A percentile compares a stretch with the other conserved stretches of the same genome.
phyloP scores from a whole-genome alignment of 2,797 vertebrate species.

The Bradypus variegatus region DNA sequence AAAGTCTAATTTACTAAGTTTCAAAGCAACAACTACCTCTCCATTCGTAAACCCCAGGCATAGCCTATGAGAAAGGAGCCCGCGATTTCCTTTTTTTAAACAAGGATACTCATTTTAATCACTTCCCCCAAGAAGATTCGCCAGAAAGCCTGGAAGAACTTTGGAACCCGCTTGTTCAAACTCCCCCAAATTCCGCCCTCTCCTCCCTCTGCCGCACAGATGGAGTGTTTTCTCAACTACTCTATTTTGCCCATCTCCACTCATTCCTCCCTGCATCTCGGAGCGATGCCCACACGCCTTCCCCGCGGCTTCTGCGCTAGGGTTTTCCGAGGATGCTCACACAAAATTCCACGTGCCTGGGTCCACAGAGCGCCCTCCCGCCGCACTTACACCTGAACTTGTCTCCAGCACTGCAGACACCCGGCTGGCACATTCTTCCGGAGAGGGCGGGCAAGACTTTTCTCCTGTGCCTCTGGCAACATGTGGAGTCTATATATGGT shows the following conservation, averaged over 20 bases:
- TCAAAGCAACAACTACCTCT: slow-evolving; percentile 42
- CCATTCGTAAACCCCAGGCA: background rate
- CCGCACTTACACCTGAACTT: slow-evolving; percentile 66
- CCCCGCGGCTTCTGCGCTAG: background rate
- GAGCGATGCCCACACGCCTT: slow-evolving; percentile 12
- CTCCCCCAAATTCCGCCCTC: slow-evolving; percentile 18
- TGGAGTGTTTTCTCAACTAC: background rate
- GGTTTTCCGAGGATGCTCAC: background rate
- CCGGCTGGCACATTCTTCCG: slow-evolving; percentile 53
- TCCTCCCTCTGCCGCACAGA: background rate
- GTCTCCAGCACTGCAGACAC: slow-evolving; percentile 63
- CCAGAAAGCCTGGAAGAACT: background rate
- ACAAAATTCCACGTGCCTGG: slow-evolving; percentile 35
- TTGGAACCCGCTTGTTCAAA: background rate
- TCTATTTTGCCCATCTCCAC: background rate
- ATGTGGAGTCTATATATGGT: slow-evolving; percentile 56
- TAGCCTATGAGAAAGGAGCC: slow-evolving; percentile 22
- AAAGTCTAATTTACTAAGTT: slow-evolving; percentile 53
- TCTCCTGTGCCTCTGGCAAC: slow-evolving; percentile 47
- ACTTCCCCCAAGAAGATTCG: background rate
- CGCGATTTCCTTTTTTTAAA: background rate
- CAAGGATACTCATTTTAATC: slow-evolving; percentile 47
- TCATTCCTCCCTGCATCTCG: background rate
- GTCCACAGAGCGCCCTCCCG: slow-evolving; percentile 23
- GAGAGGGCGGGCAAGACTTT: slow-evolving; percentile 52